A percentile compares a stretch with the other conserved stretches of the same genome.
phyloP scores from a whole-genome alignment of 2,888 invertebrate genomes.

The Lacanobia oleracea region DNA sequence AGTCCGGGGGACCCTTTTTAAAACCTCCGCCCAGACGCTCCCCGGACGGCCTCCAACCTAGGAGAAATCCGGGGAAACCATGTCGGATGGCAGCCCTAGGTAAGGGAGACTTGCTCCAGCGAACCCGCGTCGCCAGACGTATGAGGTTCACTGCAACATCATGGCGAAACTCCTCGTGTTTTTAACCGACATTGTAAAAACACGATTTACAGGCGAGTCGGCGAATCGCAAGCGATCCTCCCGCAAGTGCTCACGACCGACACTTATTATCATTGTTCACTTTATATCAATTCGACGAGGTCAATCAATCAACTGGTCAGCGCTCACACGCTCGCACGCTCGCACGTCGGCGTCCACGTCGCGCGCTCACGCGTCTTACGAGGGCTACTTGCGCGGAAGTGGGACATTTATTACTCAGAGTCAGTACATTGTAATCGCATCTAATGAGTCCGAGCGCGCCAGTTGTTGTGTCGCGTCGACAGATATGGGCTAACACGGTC shows the following conservation, averaged over 20 bases:
- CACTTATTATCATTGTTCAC: constrained; percentile 36
- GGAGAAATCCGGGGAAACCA: too few relatives aligned
- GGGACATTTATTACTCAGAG: constrained; percentile 17
- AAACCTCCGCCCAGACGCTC: too few relatives aligned
- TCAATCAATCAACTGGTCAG: neutral
- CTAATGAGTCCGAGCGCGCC: neutral
- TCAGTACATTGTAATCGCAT: neutral
- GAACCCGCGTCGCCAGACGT: too few relatives aligned
- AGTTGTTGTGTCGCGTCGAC: neutral
- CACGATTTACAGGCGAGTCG: too few relatives aligned
- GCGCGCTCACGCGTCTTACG: neutral
- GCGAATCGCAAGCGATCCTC: neutral
- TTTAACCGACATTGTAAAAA: too few relatives aligned
- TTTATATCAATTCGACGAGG: constrained; percentile 17
- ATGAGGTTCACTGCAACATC: too few relatives aligned
- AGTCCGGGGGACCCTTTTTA: too few relatives aligned
- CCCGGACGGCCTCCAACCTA: too few relatives aligned
- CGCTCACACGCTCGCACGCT: neutral
- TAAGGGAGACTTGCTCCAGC: too few relatives aligned
- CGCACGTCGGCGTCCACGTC: neutral
- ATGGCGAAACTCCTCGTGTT: too few relatives aligned
- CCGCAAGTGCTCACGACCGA: neutral
- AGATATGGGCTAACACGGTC: constrained; percentile 23
- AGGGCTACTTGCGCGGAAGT: constrained; percentile 17
- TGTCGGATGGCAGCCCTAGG: too few relatives aligned